These are phyloP conservation scores for Ormyrus thymus DNA, from an alignment of 2,888 invertebrate species.

Conservation along the genomic window DNA sequence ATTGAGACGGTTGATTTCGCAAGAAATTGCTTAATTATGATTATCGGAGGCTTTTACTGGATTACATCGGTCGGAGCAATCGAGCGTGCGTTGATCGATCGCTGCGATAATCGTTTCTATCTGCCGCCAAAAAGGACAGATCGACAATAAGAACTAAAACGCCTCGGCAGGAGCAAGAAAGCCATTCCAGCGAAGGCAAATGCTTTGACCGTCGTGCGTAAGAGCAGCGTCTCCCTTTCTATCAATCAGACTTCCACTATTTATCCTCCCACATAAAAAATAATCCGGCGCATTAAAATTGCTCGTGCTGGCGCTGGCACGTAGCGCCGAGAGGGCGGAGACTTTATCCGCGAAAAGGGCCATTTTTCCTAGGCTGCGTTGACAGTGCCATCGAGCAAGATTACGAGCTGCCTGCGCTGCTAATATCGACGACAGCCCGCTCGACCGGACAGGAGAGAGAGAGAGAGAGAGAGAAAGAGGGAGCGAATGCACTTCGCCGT, in stretches of 20 bases:
- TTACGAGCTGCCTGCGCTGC: slow-evolving; percentile 37
- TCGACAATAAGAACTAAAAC: slow-evolving; percentile 2
- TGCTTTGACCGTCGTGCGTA: slow-evolving; percentile 20
- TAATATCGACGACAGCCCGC: slow-evolving; percentile 65
- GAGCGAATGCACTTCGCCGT: slow-evolving; percentile 55
- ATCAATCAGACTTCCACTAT: slow-evolving; percentile 54
- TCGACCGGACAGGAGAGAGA: slow-evolving; percentile 39
- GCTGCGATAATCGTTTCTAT: slow-evolving; percentile 18
- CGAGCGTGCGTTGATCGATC: slow-evolving; percentile 20
- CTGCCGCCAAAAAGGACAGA: slow-evolving; percentile 14
- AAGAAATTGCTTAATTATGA: no score
- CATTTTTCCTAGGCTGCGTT: slow-evolving; percentile 49
- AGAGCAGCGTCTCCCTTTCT: slow-evolving; percentile 1
- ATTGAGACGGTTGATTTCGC: no score
- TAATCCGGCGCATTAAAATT: slow-evolving; percentile 42
- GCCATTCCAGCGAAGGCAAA: not conserved
- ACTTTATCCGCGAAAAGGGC: slow-evolving; percentile 35
- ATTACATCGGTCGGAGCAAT: slow-evolving; percentile 1
- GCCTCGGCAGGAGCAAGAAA: not conserved
- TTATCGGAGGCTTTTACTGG: not conserved
- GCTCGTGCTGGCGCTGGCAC: not conserved
- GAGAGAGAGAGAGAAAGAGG: no score
- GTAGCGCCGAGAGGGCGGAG: slow-evolving; percentile 7
- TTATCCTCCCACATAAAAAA: slow-evolving; percentile 17
- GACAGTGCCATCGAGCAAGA: slow-evolving; percentile 42